Evolutionary conservation across 2,113 vertebrate genomes (phyloP).

Genomic region (Menura novaehollandiae): DNA sequence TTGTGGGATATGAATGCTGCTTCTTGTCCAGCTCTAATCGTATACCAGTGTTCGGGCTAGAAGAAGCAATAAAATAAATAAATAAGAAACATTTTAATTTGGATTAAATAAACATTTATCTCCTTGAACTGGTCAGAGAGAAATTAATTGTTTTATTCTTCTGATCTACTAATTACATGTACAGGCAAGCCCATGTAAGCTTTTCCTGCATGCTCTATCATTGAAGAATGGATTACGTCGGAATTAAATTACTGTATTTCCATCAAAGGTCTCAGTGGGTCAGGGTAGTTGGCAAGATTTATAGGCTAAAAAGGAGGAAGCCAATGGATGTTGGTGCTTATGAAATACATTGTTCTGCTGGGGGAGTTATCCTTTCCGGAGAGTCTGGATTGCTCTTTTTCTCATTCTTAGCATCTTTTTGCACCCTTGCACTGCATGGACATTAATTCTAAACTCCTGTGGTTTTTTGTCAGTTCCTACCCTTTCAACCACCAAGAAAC

Average conservation of each 20-base stretch:
- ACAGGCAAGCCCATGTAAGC: neutral
- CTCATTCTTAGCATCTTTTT: neutral
- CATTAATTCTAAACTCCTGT: slow-evolving; percentile 9
- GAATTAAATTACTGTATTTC: slow-evolving; percentile 27
- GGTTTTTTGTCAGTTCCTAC: neutral
- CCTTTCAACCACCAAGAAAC: neutral
- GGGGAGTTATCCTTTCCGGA: neutral
- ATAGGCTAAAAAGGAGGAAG: slow-evolving; percentile 10
- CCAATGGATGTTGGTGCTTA: neutral
- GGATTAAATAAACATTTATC: slow-evolving; percentile 27
- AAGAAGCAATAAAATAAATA: neutral
- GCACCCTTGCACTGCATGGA: neutral
- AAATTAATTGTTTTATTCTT: slow-evolving; percentile 36
- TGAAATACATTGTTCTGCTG: neutral
- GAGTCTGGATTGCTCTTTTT: neutral
- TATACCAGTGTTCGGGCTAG: neutral
- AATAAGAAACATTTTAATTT: slow-evolving; percentile 9
- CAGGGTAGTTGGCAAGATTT: slow-evolving; percentile 21
- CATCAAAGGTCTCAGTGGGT: slow-evolving; percentile 10
- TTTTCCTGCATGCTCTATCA: neutral
- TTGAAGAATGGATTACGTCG: slow-evolving; percentile 20
- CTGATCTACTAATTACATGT: slow-evolving; percentile 33
- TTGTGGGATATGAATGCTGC: neutral
- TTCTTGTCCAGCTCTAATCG: neutral
- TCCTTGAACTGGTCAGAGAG: neutral